Conservation (phyloP, 2,888 invertebrate genomes). For the Lypha dubia region DNA sequence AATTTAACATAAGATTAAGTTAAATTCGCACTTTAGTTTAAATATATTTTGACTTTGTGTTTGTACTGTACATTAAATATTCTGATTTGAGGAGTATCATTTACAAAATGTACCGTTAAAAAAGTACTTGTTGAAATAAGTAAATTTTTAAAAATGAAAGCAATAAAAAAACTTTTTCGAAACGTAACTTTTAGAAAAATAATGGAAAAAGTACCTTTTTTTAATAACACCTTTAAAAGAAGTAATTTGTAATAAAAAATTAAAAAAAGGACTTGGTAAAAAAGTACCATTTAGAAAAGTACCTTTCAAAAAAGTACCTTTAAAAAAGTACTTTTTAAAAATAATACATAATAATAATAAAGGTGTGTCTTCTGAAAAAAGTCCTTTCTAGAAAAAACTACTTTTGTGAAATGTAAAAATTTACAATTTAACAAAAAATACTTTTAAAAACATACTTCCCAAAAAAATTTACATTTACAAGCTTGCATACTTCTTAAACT, state of each 20-base stretch:
- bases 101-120: not conserved
- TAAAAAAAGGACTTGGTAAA: not conserved
- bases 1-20: slow-evolving; percentile 25
- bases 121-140: not conserved
- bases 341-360: not conserved
- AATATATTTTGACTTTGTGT: not conserved
- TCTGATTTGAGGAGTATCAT: no score
- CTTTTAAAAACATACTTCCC: not conserved
- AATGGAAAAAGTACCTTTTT: not conserved
- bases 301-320: not conserved
- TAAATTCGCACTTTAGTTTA: not conserved
- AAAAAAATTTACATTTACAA: not conserved
- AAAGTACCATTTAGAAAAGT: not conserved
- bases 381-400: not conserved
- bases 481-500: no score
- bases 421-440: not conserved
- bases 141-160: not conserved
- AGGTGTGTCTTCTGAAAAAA: not conserved
- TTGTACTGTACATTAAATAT: no score
- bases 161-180: not conserved
- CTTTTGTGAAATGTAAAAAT: not conserved
- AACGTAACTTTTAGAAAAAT: not conserved
- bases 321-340: not conserved
- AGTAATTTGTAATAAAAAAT: not conserved
- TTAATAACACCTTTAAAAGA: no score